Conservation (phyloP, 2,888 invertebrate species). For the Parnassius orleans region DNA sequence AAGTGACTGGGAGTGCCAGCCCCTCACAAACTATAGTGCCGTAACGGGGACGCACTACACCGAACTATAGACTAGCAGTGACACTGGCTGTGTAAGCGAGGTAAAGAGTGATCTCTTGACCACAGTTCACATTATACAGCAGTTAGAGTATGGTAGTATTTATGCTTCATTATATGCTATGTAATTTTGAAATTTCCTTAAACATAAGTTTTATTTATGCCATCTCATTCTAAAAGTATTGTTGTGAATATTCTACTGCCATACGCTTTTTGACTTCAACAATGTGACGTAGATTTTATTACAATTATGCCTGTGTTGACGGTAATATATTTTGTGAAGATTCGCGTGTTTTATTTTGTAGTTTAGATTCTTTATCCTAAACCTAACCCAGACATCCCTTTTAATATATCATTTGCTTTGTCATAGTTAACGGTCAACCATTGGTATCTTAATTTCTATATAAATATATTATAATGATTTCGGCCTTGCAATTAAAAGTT, state of each 20-base stretch:
- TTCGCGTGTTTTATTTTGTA: slow-evolving; percentile 22
- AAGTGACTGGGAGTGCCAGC: slow-evolving; percentile 43
- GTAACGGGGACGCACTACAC: background rate
- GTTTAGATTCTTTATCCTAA: slow-evolving; percentile 3
- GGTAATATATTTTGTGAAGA: slow-evolving; percentile 25
- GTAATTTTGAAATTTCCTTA: slow-evolving; percentile 3
- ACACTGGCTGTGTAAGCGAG: slow-evolving; percentile 4
- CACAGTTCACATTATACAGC: slow-evolving; percentile 1
- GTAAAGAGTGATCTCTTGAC: slow-evolving; percentile 19
- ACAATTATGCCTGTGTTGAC: slow-evolving; percentile 19
- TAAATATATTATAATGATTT: too few relatives aligned
- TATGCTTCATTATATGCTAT: background rate
- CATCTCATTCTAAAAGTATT: background rate
- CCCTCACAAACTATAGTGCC: background rate
- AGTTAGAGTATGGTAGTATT: slow-evolving; percentile 23
- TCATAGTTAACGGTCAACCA: too few relatives aligned
- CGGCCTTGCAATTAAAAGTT: too few relatives aligned
- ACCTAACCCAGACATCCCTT: background rate
- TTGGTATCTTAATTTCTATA: too few relatives aligned
- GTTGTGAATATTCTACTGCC: background rate
- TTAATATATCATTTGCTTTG: too few relatives aligned
- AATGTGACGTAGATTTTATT: slow-evolving; percentile 20
- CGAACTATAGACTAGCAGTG: slow-evolving; percentile 8
- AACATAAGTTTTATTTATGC: background rate
- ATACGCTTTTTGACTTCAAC: slow-evolving; percentile 3